Evolutionary conservation across 2,888 invertebrate species (phyloP), one percentile per base, ranked within the genome.

Genomic region (Sphecodes monilicornis): DNA sequence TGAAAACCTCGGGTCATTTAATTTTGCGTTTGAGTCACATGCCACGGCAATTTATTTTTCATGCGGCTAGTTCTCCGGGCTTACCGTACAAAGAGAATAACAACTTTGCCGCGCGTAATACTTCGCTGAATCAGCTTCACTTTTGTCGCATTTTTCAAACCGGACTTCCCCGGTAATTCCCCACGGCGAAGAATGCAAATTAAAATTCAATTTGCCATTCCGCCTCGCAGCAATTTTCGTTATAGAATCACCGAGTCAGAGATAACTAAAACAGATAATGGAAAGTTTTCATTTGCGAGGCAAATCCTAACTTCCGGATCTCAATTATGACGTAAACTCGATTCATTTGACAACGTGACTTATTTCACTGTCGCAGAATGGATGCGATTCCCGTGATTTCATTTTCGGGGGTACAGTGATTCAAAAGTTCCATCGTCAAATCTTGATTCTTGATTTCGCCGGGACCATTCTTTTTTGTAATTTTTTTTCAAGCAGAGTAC

Each of bases 221-320:
- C 91, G 88, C 86, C 90, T 85, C 91, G 92, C 90, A n/a, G 91
- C 89, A 91, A 91, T 91, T 90, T 91, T 91, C 91, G 91, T 89
- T 88, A 90, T 92, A 92, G 92, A 93, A 92, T 92, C 91, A 91
- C 90, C 91, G 90, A 88, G 81, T 87, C 87, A 88, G 74, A 76
- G 73, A n/a, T 32, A 73, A 66, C 32, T 36, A 22, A 66, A 66
- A 66, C 36, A 22, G 66, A 66, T 66, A 36, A 66, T 66, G 22
- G 66, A 66, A 66, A 66, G 66, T 66, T 66, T 66, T 66, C 8
- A 66, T 66, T 66, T 22, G 36, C 66, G 22, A 1, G 36, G 22
- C 32, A 22, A 36, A 66, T 66, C 22, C 66, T 36, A 66, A 36
- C 66, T 66, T 36, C 36, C 22, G 36, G 66, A 32, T 22, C 32